Percentiles rank a stretch among this genome's conserved stretches.
phyloP scores from a whole-genome alignment of 2,113 vertebrate species.

The Urocolius indicus region DNA sequence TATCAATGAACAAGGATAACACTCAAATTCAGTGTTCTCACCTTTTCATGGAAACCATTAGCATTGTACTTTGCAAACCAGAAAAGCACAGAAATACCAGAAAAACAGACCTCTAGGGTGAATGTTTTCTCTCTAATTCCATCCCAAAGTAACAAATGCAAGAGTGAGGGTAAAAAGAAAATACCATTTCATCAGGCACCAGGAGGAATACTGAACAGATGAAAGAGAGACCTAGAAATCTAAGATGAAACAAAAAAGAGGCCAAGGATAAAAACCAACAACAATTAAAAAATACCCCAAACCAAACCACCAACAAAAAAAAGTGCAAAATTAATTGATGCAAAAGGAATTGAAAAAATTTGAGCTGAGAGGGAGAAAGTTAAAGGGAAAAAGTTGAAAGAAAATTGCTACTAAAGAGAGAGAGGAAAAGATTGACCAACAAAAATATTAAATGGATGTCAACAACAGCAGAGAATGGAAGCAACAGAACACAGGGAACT shows the following conservation, averaged over 20 bases:
- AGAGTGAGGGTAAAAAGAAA: not conserved
- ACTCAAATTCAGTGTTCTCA: not conserved
- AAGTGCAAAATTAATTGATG: not conserved
- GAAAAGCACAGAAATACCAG: not conserved
- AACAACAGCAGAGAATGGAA: not conserved
- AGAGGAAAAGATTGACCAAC: not conserved
- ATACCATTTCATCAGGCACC: not conserved
- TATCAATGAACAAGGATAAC: not conserved
- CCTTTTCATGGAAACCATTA: not conserved
- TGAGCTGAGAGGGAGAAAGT: not conserved
- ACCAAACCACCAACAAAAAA: not conserved
- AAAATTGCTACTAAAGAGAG: not conserved
- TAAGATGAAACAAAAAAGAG: not conserved
- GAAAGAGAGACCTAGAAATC: not conserved
- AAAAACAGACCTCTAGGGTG: not conserved
- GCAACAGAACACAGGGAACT: not conserved
- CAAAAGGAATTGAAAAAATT: not conserved
- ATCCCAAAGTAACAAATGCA: not conserved
- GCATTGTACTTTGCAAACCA: not conserved
- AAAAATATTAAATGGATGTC: not conserved
- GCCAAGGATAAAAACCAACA: not conserved
- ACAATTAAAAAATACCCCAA: too few relatives aligned
- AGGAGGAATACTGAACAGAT: not conserved
- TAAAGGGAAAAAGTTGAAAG: not conserved
- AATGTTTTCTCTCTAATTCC: not conserved